These are phyloP conservation scores for Xiphophorus hellerii DNA, from an alignment of 2,113 vertebrate species.

Conservation along the genomic window DNA sequence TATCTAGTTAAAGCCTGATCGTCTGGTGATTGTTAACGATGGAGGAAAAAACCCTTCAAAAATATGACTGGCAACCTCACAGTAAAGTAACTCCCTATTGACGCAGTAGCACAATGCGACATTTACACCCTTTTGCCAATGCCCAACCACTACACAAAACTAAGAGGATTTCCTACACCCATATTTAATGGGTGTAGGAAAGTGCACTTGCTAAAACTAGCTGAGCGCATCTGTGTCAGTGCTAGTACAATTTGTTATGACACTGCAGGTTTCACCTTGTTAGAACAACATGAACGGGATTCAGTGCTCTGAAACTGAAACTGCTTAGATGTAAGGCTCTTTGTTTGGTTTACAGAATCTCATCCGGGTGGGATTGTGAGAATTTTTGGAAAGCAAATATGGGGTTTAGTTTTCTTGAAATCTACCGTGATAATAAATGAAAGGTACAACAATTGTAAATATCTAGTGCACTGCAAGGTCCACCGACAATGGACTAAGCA, in stretches of 20 bases:
- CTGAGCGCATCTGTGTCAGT: not conserved
- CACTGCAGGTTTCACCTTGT: not conserved
- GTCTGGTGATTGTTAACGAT: too few species aligned
- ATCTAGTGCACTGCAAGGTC: not conserved
- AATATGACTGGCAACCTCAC: too few species aligned
- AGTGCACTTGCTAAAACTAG: not conserved
- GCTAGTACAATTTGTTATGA: not conserved
- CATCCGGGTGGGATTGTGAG: not conserved
- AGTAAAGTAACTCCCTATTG: too few species aligned
- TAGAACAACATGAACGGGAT: not conserved
- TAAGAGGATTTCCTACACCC: too few species aligned
- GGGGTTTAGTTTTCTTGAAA: not conserved
- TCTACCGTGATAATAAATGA: not conserved
- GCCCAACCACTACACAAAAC: too few species aligned
- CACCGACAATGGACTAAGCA: not conserved
- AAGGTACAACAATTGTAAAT: not conserved
- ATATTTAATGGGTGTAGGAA: not conserved
- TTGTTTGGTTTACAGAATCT: not conserved
- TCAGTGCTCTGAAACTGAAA: too few species aligned
- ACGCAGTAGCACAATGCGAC: too few species aligned
- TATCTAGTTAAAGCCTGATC: too few species aligned
- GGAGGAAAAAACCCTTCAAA: too few species aligned
- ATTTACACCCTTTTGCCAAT: too few species aligned
- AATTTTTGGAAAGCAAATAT: not conserved
- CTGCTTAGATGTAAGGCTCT: not conserved